Conservation (phyloP, 2,888 invertebrate species). For the Amiota minor region DNA sequence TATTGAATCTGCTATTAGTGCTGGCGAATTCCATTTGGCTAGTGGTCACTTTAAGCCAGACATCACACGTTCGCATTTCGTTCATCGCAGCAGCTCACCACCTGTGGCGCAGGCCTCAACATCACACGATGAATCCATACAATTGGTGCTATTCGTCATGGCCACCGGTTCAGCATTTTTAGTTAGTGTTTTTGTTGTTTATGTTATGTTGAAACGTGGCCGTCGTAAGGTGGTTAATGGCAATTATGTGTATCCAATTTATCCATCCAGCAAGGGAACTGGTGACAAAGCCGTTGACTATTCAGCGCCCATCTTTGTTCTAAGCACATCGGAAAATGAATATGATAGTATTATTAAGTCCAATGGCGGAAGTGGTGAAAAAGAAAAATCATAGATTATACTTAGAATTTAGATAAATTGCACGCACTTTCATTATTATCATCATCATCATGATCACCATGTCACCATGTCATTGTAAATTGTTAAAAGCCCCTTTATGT, state of each 20-base stretch:
- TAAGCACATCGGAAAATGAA: slow-evolving; percentile 63
- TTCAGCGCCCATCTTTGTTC: slow-evolving; percentile 72
- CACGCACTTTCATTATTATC: background rate
- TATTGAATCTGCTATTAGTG: slow-evolving; percentile 83
- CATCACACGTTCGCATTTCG: slow-evolving; percentile 79
- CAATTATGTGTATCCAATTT: slow-evolving; percentile 52
- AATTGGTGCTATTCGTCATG: slow-evolving; percentile 84
- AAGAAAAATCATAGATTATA: background rate
- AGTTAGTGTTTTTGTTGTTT: slow-evolving; percentile 83
- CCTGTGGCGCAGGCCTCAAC: slow-evolving; percentile 65
- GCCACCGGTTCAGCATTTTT: slow-evolving; percentile 86
- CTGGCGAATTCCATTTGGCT: slow-evolving; percentile 64
- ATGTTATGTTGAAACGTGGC: slow-evolving; percentile 83
- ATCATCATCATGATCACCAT: background rate
- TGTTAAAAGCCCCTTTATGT: background rate
- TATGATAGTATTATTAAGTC: slow-evolving; percentile 52
- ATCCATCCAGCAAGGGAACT: slow-evolving; percentile 37
- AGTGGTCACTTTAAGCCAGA: slow-evolving; percentile 76
- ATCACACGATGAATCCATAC: slow-evolving; percentile 76
- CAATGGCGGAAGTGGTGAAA: background rate
- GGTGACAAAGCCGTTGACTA: slow-evolving; percentile 69
- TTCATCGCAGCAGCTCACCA: slow-evolving; percentile 72
- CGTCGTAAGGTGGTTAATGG: slow-evolving; percentile 68
- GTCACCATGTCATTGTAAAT: background rate
- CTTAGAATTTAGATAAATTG: background rate